Evolutionary conservation across 1,140 invertebrate genomes (phyloP).

Genomic region (Aethina tumida): DNA sequence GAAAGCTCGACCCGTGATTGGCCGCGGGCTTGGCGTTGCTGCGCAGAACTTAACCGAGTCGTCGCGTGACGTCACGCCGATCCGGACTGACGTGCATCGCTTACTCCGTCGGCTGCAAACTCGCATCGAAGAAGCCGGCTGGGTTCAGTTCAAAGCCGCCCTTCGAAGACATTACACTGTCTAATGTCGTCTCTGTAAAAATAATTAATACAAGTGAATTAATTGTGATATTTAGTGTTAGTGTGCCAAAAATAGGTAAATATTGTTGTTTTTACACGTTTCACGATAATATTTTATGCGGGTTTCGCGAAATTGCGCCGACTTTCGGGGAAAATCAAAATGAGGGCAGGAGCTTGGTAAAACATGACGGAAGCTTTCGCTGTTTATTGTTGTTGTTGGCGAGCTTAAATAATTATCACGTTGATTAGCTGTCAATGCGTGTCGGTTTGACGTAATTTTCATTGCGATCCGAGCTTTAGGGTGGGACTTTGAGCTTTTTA

Average conservation of each 20-base stretch:
- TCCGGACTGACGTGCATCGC: slow-evolving; percentile 15
- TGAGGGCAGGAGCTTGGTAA: too few relatives aligned
- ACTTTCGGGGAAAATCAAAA: too few relatives aligned
- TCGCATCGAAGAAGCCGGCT: slow-evolving; percentile 20
- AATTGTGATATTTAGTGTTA: slow-evolving; percentile 37
- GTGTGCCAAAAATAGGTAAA: slow-evolving; percentile 39
- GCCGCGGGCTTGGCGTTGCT: slow-evolving; percentile 13
- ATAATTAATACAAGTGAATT: slow-evolving; percentile 30
- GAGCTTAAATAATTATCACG: too few relatives aligned
- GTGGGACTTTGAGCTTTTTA: too few relatives aligned
- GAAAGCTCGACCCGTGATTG: slow-evolving; percentile 28
- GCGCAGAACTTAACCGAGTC: slow-evolving; percentile 22
- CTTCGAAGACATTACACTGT: slow-evolving; percentile 28
- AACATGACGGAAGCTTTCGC: too few relatives aligned
- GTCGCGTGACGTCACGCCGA: slow-evolving; percentile 17
- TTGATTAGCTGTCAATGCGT: too few relatives aligned
- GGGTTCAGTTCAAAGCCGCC: slow-evolving; percentile 34
- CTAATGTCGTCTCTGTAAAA: slow-evolving; percentile 30
- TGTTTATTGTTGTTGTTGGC: too few relatives aligned
- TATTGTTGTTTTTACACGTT: slow-evolving; percentile 12
- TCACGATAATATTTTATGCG: slow-evolving; percentile 6
- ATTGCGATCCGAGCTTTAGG: too few relatives aligned
- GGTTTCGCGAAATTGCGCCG: slow-evolving; percentile 9
- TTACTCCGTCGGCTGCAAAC: slow-evolving; percentile 16
- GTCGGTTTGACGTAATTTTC: too few relatives aligned